These are phyloP conservation scores for Sphaerophoria rueppellii DNA, from an alignment of 2,888 invertebrate genomes.

Conservation along the genomic window DNA sequence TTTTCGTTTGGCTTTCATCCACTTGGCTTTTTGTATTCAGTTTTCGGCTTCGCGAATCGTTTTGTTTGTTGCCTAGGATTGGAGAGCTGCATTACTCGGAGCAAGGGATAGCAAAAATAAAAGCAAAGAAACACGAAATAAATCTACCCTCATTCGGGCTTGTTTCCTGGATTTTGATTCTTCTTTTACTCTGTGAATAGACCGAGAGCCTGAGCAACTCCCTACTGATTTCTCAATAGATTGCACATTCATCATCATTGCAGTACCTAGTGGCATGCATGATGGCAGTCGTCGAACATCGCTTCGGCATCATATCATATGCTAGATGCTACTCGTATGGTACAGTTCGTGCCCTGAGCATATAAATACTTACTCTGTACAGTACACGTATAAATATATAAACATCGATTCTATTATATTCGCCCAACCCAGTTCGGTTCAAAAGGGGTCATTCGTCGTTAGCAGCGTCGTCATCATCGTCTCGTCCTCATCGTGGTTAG, in stretches of 20 bases:
- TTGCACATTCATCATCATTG: constrained; percentile 69
- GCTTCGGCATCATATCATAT: neutral
- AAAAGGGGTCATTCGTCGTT: constrained; percentile 60
- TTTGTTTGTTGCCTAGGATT: constrained; percentile 7
- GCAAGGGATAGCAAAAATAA: neutral
- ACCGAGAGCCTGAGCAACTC: constrained; percentile 13
- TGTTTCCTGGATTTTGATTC: constrained; percentile 58
- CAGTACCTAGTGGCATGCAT: constrained; percentile 33
- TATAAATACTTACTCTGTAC: neutral
- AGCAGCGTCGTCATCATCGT: constrained; percentile 4
- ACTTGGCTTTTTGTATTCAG: constrained; percentile 6
- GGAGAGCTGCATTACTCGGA: neutral
- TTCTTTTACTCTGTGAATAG: constrained; percentile 23
- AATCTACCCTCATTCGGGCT: constrained; percentile 41
- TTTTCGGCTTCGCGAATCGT: constrained; percentile 4
- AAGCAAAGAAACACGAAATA: constrained; percentile 25
- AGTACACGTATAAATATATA: constrained; percentile 55
- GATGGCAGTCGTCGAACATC: constrained; percentile 48
- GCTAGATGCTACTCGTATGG: neutral
- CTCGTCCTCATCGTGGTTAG: neutral
- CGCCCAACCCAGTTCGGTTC: constrained; percentile 62
- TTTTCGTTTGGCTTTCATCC: constrained; percentile 34
- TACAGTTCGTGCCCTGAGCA: neutral
- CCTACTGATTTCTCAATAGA: constrained; percentile 66
- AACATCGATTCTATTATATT: constrained; percentile 65